These are phyloP conservation scores for Diploptera punctata DNA, from an alignment of 2,888 invertebrate genomes.

Conservation along the genomic window DNA sequence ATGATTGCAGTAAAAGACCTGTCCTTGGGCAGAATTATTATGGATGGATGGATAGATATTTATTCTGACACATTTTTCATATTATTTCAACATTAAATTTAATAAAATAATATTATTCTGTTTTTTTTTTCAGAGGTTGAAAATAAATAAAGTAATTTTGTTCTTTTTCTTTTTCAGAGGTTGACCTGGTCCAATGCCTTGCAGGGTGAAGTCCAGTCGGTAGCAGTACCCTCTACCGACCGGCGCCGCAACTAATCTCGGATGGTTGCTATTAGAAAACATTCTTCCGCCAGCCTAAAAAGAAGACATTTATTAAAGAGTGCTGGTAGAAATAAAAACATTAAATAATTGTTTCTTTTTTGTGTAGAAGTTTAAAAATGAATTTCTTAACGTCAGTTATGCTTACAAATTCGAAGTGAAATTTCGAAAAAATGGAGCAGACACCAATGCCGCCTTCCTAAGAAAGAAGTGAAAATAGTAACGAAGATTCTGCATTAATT, in stretches of 20 bases:
- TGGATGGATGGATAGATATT: no score
- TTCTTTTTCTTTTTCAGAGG: conserved; percentile 49
- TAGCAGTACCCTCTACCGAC: conserved; percentile 50
- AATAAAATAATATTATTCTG: not conserved
- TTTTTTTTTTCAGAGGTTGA: not conserved
- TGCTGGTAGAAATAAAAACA: not conserved
- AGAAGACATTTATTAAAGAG: not conserved
- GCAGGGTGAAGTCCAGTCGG: conserved; percentile 51
- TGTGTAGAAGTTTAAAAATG: conserved; percentile 8
- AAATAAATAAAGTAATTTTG: not conserved
- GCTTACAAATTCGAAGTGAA: not conserved
- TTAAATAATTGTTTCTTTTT: not conserved
- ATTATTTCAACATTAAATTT: not conserved
- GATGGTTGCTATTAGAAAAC: conserved; percentile 46
- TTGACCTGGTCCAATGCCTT: conserved; percentile 52
- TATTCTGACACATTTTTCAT: no score
- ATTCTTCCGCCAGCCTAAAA: not conserved
- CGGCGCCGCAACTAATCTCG: conserved; percentile 47
- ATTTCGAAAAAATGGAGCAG: not conserved
- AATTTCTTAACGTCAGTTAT: not conserved
- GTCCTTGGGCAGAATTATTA: no score
- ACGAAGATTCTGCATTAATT: not conserved
- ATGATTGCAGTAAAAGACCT: no score
- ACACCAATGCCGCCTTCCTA: not conserved
- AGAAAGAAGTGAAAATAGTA: not conserved